Evolutionary conservation across 2,888 invertebrate genomes (phyloP).

Genomic region (Plagodis dolabraria): DNA sequence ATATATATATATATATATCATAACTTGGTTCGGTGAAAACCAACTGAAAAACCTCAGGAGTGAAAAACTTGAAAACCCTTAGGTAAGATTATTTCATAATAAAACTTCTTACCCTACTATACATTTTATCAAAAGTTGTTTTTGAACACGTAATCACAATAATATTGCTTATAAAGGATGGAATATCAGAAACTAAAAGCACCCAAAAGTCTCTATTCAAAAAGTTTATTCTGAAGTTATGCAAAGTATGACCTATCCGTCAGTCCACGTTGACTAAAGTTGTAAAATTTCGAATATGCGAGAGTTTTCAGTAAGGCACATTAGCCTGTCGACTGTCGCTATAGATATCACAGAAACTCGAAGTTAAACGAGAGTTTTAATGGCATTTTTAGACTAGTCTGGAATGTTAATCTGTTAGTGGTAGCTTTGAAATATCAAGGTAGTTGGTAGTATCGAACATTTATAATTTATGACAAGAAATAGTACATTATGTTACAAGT

Average conservation of each 20-base stretch:
- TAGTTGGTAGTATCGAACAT: too few species aligned
- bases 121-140: too few species aligned
- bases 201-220: slow-evolving; percentile 32
- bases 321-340: slow-evolving; percentile 15
- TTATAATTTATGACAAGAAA: too few species aligned
- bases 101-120: too few species aligned
- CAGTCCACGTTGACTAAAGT: not conserved
- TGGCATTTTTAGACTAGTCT: not conserved
- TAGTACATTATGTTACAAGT: too few species aligned
- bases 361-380: slow-evolving; percentile 10
- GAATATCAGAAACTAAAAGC: not conserved
- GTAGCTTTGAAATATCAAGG: not conserved
- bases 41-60: too few species aligned
- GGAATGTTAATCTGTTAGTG: slow-evolving; percentile 1
- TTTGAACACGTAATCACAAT: too few species aligned
- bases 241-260: slow-evolving; percentile 45
- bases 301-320: slow-evolving; percentile 30
- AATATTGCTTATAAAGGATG: too few species aligned
- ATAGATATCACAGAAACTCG: slow-evolving; percentile 7
- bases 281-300: not conserved
- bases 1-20: too few species aligned
- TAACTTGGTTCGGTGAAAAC: too few species aligned
- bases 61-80: too few species aligned
- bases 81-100: too few species aligned
- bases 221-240: slow-evolving; percentile 46